phyloP scores from a whole-genome alignment of 2,113 vertebrate genomes.

The Podarcis cretensis region DNA sequence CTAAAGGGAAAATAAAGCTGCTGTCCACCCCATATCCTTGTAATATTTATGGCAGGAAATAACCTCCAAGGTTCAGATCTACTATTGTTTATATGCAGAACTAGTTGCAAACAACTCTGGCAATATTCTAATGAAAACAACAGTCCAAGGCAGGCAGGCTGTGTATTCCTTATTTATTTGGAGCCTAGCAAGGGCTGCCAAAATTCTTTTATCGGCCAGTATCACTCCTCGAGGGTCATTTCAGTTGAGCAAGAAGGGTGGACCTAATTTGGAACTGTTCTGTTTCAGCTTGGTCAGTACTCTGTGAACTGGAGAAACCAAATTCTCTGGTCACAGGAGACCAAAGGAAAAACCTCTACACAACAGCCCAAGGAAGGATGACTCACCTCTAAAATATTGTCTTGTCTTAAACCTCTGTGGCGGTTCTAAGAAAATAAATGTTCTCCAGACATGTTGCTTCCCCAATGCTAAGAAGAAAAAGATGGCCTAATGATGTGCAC shows the following conservation, averaged over 20 bases:
- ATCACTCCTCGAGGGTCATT: slow-evolving; percentile 42
- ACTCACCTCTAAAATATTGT: slow-evolving; percentile 28
- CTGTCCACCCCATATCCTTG: slow-evolving; percentile 39
- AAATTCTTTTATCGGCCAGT: slow-evolving; percentile 39
- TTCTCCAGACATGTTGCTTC: slow-evolving; percentile 45
- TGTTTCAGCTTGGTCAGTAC: slow-evolving; percentile 10
- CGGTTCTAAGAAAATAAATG: slow-evolving; percentile 20
- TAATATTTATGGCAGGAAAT: slow-evolving; percentile 71
- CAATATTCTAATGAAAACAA: slow-evolving; percentile 46
- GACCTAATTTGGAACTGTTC: slow-evolving; percentile 40
- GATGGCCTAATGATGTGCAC: background rate
- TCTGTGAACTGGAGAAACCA: slow-evolving; percentile 23
- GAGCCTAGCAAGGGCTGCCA: slow-evolving; percentile 45
- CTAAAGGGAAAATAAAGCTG: slow-evolving; percentile 57
- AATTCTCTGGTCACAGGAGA: slow-evolving; percentile 13
- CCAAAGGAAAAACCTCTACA: slow-evolving; percentile 20
- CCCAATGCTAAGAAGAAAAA: background rate
- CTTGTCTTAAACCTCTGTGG: slow-evolving; percentile 25
- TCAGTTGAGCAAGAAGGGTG: slow-evolving; percentile 16
- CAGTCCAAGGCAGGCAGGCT: slow-evolving; percentile 42
- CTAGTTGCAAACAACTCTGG: slow-evolving; percentile 47
- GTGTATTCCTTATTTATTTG: slow-evolving; percentile 52
- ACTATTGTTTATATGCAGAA: slow-evolving; percentile 49
- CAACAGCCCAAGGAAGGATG: background rate
- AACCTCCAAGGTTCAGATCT: slow-evolving; percentile 49